Evolutionary conservation across 2,113 vertebrate species (phyloP).

Genomic region (Atlantisia rogersi): DNA sequence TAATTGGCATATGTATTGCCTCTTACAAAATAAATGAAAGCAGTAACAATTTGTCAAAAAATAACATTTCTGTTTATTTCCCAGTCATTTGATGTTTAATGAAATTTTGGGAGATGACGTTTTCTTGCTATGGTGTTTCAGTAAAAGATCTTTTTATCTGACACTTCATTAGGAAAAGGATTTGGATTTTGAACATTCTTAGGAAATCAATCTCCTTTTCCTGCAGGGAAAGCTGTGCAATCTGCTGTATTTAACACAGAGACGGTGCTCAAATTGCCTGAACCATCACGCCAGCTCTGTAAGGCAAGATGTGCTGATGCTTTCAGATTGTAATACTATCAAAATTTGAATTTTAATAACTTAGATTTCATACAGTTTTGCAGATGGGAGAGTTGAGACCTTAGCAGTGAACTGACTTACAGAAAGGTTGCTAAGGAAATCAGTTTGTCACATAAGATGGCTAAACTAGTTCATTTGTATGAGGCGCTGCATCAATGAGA

Average conservation of each 20-base stretch:
- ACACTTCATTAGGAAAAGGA: constrained; percentile 1
- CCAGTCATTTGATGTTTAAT: background rate
- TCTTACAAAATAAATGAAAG: background rate
- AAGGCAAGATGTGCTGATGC: background rate
- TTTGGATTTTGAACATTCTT: background rate
- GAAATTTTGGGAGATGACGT: background rate
- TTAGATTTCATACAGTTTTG: background rate
- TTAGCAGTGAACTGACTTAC: background rate
- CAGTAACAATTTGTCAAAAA: background rate
- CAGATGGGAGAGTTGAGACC: background rate
- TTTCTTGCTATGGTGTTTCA: background rate
- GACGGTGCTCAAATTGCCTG: background rate
- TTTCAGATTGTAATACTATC: background rate
- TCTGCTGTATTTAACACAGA: constrained; percentile 8
- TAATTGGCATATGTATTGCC: background rate
- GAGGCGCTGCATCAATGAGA: background rate
- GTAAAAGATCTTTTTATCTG: background rate
- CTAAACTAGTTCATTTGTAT: background rate
- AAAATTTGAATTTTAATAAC: background rate
- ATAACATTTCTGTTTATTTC: background rate
- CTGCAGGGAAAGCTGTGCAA: background rate
- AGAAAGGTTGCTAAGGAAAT: background rate
- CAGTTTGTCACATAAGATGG: background rate
- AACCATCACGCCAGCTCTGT: background rate
- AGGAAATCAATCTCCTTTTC: background rate